Conservation (phyloP, 30 jellyfish, hydroid and myxozoan genomes). For the Clytia hemisphaerica region DNA sequence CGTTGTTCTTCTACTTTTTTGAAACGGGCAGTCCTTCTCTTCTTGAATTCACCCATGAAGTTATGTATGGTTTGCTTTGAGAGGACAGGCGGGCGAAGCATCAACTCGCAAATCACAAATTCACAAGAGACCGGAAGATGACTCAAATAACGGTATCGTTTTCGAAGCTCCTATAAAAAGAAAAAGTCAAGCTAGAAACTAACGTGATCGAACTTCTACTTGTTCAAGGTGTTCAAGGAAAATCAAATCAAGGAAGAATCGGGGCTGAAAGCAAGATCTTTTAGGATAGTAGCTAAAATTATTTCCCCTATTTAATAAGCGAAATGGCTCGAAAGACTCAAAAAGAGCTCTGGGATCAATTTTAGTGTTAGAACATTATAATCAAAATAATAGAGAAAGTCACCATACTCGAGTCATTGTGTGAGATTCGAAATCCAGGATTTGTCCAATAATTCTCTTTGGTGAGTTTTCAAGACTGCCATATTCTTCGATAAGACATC, state of each 20-base stretch:
- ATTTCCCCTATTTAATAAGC: no score
- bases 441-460: constrained; percentile 53
- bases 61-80: constrained; percentile 63
- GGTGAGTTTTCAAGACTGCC: constrained; percentile 78
- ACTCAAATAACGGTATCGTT: constrained; percentile 72
- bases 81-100: constrained; percentile 69
- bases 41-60: constrained; percentile 62
- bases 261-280: background rate
- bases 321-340: no score
- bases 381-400: no score
- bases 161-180: constrained; percentile 71
- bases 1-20: constrained; percentile 71
- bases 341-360: no score
- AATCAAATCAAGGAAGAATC: background rate
- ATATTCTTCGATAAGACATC: constrained; percentile 77
- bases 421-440: constrained; percentile 57
- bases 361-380: no score
- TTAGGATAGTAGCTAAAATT: background rate
- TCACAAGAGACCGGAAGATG: constrained; percentile 86
- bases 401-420: constrained; percentile 77
- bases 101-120: constrained; percentile 71
- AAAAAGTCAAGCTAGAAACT: background rate
- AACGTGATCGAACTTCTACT: background rate
- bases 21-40: constrained; percentile 51
- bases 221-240: background rate